Evolutionary conservation across 2,888 invertebrate genomes (phyloP), one percentile per base, ranked within the genome.

Genomic region (Latrodectus elegans): DNA sequence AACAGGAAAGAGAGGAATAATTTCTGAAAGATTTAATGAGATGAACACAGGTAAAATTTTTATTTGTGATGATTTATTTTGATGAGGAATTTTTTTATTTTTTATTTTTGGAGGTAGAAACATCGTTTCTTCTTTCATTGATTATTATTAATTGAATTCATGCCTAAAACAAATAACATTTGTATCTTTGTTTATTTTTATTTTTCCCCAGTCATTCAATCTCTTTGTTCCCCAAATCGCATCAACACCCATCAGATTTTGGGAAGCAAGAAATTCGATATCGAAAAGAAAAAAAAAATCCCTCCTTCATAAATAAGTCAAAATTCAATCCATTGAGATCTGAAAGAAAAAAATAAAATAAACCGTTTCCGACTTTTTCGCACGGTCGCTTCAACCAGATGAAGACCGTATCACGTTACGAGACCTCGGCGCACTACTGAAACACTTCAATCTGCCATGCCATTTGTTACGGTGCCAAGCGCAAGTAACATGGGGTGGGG

Each of bases 291-390:
- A 22, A 22, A n/a, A 12, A 51, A 14, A 73, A 73, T 53, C 26
- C 73, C 64, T 73, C 15, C 3, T 55, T 55, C 71, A 81, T 81
- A 73, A 81, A 81, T 81, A 72, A 81, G 67, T 67, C 51, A 81
- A 49, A 65, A 81, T 72, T 22, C 67, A 81, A 73, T 81, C 64
- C 72, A 74, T 9, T 73, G 60, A 14, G 22, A 22, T 22, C 22
- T 22, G 49, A 6, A 26, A 64, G 15, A 17, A 11, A 17, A 49
- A 55, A 60, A 71, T 49, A 65, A 26, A 75, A 70, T 12, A 55
- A 12, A 60, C 10, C 15, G 17, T 51, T 22, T 52, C 68, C 14
- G 68, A 68, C 80, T 22, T 26, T 68, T 26, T 17, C 81, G 38
- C 81, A 65, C 81, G 73, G 51, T 4, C 10, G 15, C 64, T 6